Percentiles rank a stretch among this genome's conserved stretches.
phyloP scores from a whole-genome alignment of 2,113 vertebrate species.

The Grus americana region DNA sequence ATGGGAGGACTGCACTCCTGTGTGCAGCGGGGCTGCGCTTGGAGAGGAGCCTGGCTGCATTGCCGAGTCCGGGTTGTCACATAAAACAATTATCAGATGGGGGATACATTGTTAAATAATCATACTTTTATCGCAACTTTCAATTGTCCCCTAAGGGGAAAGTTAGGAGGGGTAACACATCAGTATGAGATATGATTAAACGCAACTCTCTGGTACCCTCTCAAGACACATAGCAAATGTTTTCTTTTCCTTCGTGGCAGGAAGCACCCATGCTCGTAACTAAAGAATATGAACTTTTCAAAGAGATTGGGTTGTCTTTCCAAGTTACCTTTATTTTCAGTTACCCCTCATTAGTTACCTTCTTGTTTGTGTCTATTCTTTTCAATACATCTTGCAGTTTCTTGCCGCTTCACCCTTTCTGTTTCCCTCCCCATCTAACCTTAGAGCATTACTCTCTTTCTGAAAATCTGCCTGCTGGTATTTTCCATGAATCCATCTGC shows the following conservation, averaged over 20 bases:
- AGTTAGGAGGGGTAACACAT: background rate
- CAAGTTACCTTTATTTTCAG: background rate
- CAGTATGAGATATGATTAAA: background rate
- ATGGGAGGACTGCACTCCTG: background rate
- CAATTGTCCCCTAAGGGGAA: background rate
- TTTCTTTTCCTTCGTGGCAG: background rate
- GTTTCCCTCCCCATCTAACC: conserved; percentile 44
- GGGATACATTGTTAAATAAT: background rate
- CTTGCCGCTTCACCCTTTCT: conserved; percentile 35
- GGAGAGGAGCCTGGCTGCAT: background rate
- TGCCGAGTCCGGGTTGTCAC: background rate
- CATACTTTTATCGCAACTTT: background rate
- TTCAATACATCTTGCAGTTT: conserved; percentile 37
- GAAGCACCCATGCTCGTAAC: background rate
- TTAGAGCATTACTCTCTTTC: conserved; percentile 16
- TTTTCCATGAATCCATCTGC: conserved; percentile 75
- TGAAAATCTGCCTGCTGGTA: conserved; percentile 58
- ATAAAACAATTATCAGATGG: background rate
- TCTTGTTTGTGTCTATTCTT: conserved; percentile 46
- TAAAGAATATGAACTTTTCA: background rate
- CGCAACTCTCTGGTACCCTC: background rate
- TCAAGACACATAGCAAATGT: background rate
- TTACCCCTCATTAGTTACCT: conserved; percentile 10
- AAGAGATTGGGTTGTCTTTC: background rate
- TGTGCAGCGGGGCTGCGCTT: background rate